Evolutionary conservation across 2,113 vertebrate genomes (phyloP).

Genomic region (Planiliza haematocheilus): DNA sequence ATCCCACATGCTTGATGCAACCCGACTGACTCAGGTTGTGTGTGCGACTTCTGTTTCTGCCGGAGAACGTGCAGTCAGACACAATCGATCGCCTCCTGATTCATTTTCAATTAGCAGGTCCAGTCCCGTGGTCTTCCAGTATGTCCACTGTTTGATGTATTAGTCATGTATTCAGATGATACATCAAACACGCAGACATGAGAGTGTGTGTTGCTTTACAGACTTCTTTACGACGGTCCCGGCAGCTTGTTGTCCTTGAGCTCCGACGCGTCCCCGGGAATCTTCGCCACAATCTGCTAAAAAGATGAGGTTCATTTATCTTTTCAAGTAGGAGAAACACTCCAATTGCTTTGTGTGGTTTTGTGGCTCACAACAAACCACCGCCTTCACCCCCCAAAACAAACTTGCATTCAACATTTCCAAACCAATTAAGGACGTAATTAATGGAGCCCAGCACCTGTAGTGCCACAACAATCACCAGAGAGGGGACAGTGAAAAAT

Average conservation of each 20-base stretch:
- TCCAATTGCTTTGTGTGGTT: constrained; percentile 36
- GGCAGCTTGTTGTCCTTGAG: constrained; percentile 53
- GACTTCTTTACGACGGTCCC: constrained; percentile 20
- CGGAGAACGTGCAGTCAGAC: too few species aligned
- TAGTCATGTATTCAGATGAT: not conserved
- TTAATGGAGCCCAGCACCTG: constrained; percentile 81
- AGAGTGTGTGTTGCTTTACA: not conserved
- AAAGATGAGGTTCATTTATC: constrained; percentile 72
- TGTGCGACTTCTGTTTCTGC: too few species aligned
- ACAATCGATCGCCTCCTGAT: too few species aligned
- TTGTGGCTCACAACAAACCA: constrained; percentile 41
- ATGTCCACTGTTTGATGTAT: too few species aligned
- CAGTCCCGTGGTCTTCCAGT: too few species aligned
- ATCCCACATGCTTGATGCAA: too few species aligned
- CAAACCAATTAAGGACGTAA: constrained; percentile 82
- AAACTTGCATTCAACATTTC: constrained; percentile 76
- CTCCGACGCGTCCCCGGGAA: constrained; percentile 30
- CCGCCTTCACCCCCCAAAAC: constrained; percentile 50
- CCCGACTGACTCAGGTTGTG: too few species aligned
- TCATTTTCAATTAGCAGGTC: too few species aligned
- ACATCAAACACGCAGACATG: not conserved
- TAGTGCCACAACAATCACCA: constrained; percentile 63
- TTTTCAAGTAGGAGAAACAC: constrained; percentile 62
- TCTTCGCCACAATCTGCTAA: constrained; percentile 61
- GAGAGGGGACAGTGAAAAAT: constrained; percentile 81